These are phyloP conservation scores for Neomonachus schauinslandi DNA, from an alignment of 2,113 vertebrate genomes.

Conservation along the genomic window DNA sequence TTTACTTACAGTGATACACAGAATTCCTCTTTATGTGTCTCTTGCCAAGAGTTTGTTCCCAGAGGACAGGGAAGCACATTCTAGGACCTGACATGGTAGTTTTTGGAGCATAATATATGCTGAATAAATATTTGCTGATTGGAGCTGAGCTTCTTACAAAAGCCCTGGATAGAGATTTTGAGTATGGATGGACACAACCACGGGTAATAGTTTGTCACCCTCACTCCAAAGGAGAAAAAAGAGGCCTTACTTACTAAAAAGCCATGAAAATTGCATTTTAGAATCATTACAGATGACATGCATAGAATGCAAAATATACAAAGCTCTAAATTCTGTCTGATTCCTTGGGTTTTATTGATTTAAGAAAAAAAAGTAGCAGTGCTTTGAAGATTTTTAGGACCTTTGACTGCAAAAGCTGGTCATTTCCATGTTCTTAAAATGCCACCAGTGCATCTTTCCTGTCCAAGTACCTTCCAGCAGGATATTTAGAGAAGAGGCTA, in stretches of 20 bases:
- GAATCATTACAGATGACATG: neutral
- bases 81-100: neutral
- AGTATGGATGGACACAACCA: neutral
- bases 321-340: neutral
- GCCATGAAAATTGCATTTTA: conserved; percentile 5
- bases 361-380: neutral
- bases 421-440: conserved; percentile 61
- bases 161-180: neutral
- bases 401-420: conserved; percentile 54
- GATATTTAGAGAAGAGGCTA: conserved; percentile 42
- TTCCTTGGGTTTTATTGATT: conserved; percentile 49
- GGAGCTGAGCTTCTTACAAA: neutral
- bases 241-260: neutral
- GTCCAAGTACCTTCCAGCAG: neutral
- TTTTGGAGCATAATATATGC: neutral
- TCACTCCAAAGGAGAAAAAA: neutral
- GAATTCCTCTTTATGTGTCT: neutral
- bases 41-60: neutral
- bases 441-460: conserved; percentile 12
- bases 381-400: conserved; percentile 62
- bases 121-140: neutral
- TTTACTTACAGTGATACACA: neutral
- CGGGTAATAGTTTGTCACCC: neutral
- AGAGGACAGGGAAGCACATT: neutral
- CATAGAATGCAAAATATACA: conserved; percentile 42